These are phyloP conservation scores for Procambarus virginalis DNA, from an alignment of 1,140 invertebrate species.

Conservation along the genomic window DNA sequence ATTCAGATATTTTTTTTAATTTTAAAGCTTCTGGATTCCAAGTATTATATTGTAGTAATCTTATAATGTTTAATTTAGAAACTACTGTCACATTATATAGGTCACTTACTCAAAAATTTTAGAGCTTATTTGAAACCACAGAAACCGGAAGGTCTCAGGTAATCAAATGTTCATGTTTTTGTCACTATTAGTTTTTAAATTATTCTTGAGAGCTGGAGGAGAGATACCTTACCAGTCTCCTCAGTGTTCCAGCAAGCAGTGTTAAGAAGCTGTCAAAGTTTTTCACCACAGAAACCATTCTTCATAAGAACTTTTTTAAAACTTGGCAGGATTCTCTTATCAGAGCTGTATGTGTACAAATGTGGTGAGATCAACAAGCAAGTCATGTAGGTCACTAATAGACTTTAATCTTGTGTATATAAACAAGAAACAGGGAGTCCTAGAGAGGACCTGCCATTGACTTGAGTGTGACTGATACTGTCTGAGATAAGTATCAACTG, in stretches of 20 bases:
- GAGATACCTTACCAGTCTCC: slow-evolving; percentile 7
- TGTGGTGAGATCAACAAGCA: slow-evolving; percentile 19
- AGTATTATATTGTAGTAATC: neutral
- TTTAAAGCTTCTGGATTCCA: slow-evolving; percentile 54
- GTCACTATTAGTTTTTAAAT: slow-evolving; percentile 14
- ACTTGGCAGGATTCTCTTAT: slow-evolving; percentile 40
- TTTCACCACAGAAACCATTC: slow-evolving; percentile 8
- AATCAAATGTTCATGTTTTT: slow-evolving; percentile 28
- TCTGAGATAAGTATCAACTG: slow-evolving; percentile 48
- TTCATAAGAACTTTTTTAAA: slow-evolving; percentile 3
- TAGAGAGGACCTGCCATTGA: neutral
- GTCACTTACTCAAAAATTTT: neutral
- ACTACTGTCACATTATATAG: neutral
- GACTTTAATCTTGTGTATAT: neutral
- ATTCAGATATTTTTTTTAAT: slow-evolving; percentile 19
- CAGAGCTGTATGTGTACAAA: slow-evolving; percentile 49
- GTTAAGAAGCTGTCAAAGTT: slow-evolving; percentile 40
- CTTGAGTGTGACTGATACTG: slow-evolving; percentile 22
- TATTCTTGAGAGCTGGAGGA: neutral
- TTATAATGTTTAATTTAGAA: neutral
- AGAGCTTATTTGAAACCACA: slow-evolving; percentile 11
- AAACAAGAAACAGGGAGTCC: neutral
- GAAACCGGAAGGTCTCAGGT: slow-evolving; percentile 54
- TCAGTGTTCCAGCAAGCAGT: slow-evolving; percentile 34
- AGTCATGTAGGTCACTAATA: slow-evolving; percentile 21